Evolutionary conservation across 2,888 invertebrate species (phyloP), one percentile per base, ranked within the genome.

Genomic region (Phymatocera aterrima): DNA sequence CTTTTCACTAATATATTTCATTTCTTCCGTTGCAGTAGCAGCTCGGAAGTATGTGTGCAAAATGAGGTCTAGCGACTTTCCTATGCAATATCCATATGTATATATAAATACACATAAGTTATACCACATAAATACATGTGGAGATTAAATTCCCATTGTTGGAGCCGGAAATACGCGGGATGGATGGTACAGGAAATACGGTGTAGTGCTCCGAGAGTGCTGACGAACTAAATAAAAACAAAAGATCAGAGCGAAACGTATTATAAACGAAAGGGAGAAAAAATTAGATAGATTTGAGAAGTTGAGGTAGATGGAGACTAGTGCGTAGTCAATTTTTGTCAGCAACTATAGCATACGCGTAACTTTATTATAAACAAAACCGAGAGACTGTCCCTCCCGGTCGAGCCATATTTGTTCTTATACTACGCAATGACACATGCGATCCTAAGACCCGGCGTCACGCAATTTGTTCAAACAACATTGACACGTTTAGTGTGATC

Each of bases 61-160:
- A 68, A 68, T 46, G 68, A 68, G 68, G 43, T 43, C 51, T 34
- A 34, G n/a, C n/a, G 48, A 72, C 34, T 72, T 72, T 51, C 12
- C 34, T 68, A 60, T 28, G 21, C 28, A 28, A 64, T 12, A 28
- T 24, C 21, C 28, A 24, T 37, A 18, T 46, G 6, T 70, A 10
- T 34, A 51, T 4, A 46, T 60, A 28, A 2, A 60, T 60, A 60
- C 28, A 15, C 10, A 28, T n/a, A n/a, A n/a, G n/a, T n/a, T n/a
- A n/a, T n/a, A n/a, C n/a, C n/a, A n/a, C n/a, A n/a, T n/a, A n/a
- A n/a, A n/a, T n/a, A n/a, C n/a, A 18, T 18, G 34, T 15, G 51
- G 51, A 72, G 72, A 72, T 72, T 72, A 18, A 72, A 72, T 72
- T 72, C 43, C 72, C 48, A 72, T 72, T 72, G 72, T 72, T 72